phyloP scores from a whole-genome alignment of 1,140 invertebrate genomes.

The Drosophila mauritiana region DNA sequence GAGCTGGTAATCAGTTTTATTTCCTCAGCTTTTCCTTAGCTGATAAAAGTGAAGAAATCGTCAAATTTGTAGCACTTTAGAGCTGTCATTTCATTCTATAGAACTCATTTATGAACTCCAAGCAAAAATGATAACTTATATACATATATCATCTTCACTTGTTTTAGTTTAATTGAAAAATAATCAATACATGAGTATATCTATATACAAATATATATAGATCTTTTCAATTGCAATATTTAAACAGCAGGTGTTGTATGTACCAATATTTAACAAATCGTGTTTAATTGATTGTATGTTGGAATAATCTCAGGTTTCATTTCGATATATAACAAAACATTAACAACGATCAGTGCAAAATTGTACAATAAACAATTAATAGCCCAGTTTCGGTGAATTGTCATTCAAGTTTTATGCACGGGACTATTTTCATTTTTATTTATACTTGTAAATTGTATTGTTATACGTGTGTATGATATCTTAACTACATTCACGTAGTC shows the following conservation, averaged over 20 bases:
- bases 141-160: neutral
- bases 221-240: neutral
- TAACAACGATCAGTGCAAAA: neutral
- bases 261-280: neutral
- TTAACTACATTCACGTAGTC: constrained; percentile 31
- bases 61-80: neutral
- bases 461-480: constrained; percentile 23
- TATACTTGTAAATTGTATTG: constrained; percentile 19
- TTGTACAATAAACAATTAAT: constrained; percentile 5
- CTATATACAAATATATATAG: neutral
- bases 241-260: neutral
- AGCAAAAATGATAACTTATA: neutral
- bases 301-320: neutral
- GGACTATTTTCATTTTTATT: constrained; percentile 7
- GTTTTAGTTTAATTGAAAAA: neutral
- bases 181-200: neutral
- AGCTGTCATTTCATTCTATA: neutral
- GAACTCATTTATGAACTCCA: neutral
- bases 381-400: neutral
- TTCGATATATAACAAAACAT: neutral
- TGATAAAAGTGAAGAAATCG: constrained; percentile 16
- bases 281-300: neutral
- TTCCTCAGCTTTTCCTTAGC: constrained; percentile 19
- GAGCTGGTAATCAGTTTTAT: constrained; percentile 15
- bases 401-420: neutral